Evolutionary conservation across 2,797 vertebrate genomes (phyloP), one percentile per base, ranked within the genome.

Genomic region (Sebastes iracundus): DNA sequence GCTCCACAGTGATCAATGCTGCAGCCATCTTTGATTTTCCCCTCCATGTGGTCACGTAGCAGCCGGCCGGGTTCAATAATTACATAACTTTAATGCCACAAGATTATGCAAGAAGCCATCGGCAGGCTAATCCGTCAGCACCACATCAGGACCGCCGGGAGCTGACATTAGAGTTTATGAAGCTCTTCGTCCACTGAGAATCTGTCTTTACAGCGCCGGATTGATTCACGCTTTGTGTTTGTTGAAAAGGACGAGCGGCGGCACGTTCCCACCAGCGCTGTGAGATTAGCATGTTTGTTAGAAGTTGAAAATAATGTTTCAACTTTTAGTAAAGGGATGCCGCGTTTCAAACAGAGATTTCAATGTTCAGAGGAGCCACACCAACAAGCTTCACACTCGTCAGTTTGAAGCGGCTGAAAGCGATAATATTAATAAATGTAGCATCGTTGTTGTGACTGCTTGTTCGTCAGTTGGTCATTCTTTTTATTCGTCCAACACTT

Each of bases 1-100:
- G 83, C 90, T 83, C 87, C 61, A 2, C 61, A 72, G 75, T 20
- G 81, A 91, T 96, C 92, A 76, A 94, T 95, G 75, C 75, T 59
- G 84, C 81, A 32, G 87, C 91, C 86, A 84, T 84, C 79, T 92
- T 93, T 86, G 93, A 95, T 92, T 90, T 87, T 79, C 35, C 85
- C 80, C 80, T 77, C 63, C 52, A 74, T 25, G 52, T 85, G 69
- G 58, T 60, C 61, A 55, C 67, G 38, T 33, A 73, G 64, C 82
- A 80, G 3, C 70, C 53, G 83, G 74, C 46, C 22, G 25, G 59
- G 85, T 74, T 94, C 87, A 69, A 94, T 95, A 90, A 90, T 95
- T 88, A 91, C 82, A 85, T 87, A 92, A 93, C 71, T 75, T 67
- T 85, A 90, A 87, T 68, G 85, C 68, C 81, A 82, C 33, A 1